These are phyloP conservation scores for Tupaia chinensis DNA, from an alignment of 2,113 vertebrate species.

Conservation along the genomic window DNA sequence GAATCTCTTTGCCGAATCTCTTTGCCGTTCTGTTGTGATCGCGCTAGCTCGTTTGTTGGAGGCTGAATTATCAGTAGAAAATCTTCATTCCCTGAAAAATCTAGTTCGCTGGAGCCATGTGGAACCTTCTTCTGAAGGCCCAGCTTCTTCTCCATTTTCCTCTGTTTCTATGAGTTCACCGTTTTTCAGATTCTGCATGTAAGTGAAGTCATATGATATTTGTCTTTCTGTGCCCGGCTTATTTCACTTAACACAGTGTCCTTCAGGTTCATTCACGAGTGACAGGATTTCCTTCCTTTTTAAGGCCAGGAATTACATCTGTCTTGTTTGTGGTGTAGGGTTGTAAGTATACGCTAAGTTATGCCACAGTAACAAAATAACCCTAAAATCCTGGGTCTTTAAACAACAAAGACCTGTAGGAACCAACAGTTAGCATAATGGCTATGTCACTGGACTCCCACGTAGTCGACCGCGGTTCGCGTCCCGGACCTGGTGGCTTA, in stretches of 20 bases:
- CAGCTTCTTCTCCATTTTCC: no score
- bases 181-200: neutral
- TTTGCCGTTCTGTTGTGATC: no score
- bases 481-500: no score
- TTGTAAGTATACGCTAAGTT: neutral
- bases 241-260: neutral
- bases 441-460: no score
- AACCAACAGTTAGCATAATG: no score
- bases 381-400: neutral
- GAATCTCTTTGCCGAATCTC: no score
- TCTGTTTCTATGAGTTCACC: neutral
- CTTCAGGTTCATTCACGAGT: neutral
- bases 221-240: neutral
- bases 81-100: no score
- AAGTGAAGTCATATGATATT: neutral
- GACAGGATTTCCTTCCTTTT: neutral
- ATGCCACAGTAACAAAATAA: neutral
- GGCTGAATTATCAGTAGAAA: no score
- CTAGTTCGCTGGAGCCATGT: no score
- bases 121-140: no score
- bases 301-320: neutral
- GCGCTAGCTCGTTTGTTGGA: no score
- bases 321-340: neutral
- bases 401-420: neutral
- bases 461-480: no score